Evolutionary conservation across 1,140 invertebrate genomes (phyloP).

Genomic region (Drosophila busckii): DNA sequence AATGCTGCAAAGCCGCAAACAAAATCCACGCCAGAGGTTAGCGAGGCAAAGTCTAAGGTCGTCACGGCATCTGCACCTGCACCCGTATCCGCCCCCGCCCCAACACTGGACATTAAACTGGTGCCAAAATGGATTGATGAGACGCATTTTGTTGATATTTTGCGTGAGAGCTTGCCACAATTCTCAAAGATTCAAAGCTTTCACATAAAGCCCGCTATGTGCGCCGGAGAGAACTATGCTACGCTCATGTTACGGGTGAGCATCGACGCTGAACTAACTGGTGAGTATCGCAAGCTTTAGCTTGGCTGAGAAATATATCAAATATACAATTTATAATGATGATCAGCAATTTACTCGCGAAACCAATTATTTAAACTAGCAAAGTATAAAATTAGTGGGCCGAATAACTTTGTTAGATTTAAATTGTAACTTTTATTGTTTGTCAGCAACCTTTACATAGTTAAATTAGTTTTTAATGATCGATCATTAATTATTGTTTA

Average conservation of each 20-base stretch:
- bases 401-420: too few relatives aligned
- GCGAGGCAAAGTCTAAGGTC: neutral
- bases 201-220: conserved; percentile 18
- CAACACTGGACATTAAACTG: neutral
- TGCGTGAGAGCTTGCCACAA: conserved; percentile 61
- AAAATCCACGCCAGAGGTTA: neutral
- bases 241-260: conserved; percentile 42
- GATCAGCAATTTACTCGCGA: too few relatives aligned
- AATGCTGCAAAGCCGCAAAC: neutral
- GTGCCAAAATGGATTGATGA: conserved; percentile 77
- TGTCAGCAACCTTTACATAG: too few relatives aligned
- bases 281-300: conserved; percentile 15
- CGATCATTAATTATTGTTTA: too few relatives aligned
- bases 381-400: too few relatives aligned
- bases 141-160: conserved; percentile 71
- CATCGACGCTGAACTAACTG: conserved; percentile 34
- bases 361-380: too few relatives aligned
- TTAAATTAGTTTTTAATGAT: too few relatives aligned
- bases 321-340: too few relatives aligned
- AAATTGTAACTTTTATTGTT: too few relatives aligned
- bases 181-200: conserved; percentile 49
- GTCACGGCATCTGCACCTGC: neutral
- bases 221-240: conserved; percentile 48
- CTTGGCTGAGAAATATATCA: too few relatives aligned
- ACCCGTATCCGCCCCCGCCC: neutral